Evolutionary conservation across 2,888 invertebrate species (phyloP).

Genomic region (Aethes cnicana): DNA sequence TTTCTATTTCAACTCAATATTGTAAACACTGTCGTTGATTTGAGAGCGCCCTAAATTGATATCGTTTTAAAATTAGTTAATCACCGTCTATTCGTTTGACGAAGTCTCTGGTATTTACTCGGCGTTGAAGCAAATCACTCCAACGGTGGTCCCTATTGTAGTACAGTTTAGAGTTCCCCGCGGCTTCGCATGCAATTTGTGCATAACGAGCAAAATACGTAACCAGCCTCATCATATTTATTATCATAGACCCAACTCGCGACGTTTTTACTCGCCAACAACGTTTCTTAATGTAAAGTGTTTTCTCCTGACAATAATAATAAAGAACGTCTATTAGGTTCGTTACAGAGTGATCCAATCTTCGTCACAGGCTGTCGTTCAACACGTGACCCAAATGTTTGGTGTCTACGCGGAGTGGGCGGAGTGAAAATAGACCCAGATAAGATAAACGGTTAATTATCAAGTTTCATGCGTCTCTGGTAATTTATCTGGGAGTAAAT

Average conservation of each 20-base stretch:
- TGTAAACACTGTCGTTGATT: conserved; percentile 36
- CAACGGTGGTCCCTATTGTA: no score
- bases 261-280: background rate
- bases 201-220: conserved; percentile 34
- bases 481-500: conserved; percentile 72
- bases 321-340: background rate
- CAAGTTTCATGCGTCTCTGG: conserved; percentile 70
- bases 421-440: conserved; percentile 64
- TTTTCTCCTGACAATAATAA: background rate
- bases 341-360: background rate
- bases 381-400: conserved; percentile 45
- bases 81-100: conserved; percentile 31
- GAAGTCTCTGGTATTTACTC: conserved; percentile 26
- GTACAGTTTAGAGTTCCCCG: no score
- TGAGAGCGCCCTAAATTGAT: conserved; percentile 41
- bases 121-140: no score
- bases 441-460: conserved; percentile 76
- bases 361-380: conserved; percentile 27
- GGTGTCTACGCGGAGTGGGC: conserved; percentile 48
- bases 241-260: background rate
- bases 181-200: conserved; percentile 25
- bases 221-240: conserved; percentile 10
- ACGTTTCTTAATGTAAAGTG: background rate
- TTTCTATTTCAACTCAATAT: background rate
- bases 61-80: conserved; percentile 38